A percentile compares a stretch with the other conserved stretches of the same genome.
These are phyloP conservation scores for Prunella fulvescens DNA, from an alignment of 2,113 vertebrate genomes.

Conservation along the genomic window DNA sequence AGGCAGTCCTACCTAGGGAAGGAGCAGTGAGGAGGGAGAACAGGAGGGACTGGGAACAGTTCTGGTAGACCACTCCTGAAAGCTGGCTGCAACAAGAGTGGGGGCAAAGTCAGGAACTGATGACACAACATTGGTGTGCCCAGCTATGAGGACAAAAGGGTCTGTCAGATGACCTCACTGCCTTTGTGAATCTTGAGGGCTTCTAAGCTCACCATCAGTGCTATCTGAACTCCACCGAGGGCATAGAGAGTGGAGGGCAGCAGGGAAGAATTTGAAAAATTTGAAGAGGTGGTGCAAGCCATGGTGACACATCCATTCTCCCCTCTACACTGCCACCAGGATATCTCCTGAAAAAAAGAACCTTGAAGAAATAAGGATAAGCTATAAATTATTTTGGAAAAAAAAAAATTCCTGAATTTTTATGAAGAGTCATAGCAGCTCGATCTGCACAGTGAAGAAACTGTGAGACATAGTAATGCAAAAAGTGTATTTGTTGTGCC, in stretches of 20 bases:
- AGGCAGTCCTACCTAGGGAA: neutral
- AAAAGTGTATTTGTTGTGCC: neutral
- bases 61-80: neutral
- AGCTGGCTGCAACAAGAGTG: neutral
- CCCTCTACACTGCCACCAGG: neutral
- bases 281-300: neutral
- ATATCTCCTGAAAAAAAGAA: neutral
- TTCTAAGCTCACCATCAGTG: neutral
- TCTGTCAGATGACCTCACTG: accelerated
- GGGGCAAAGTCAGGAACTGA: neutral
- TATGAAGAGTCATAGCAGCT: neutral
- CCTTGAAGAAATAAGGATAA: neutral
- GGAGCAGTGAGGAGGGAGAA: neutral
- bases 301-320: neutral
- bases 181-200: neutral
- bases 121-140: neutral
- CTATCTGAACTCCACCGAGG: neutral
- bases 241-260: neutral
- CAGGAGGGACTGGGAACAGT: neutral
- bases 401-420: neutral
- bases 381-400: neutral
- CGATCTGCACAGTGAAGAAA: neutral
- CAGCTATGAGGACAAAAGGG: neutral
- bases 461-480: accelerated
- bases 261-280: neutral